Conservation (phyloP, 2,113 vertebrate species). For the Plestiodon gilberti region DNA sequence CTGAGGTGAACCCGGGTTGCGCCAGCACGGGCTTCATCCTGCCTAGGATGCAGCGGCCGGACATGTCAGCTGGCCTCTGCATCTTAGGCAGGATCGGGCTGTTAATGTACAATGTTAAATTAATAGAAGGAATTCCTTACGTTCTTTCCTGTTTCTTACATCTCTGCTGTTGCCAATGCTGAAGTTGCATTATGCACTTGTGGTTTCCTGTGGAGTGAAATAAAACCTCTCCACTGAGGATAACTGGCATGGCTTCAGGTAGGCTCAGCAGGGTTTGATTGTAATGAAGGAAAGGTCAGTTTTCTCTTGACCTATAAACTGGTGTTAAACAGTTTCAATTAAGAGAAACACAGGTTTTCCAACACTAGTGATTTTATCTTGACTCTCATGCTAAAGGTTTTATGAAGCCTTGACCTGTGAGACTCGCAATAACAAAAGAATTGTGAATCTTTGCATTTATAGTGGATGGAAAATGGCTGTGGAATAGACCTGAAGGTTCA, state of each 20-base stretch:
- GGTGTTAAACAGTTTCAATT: neutral
- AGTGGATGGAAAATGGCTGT: neutral
- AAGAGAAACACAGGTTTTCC: neutral
- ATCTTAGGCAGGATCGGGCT: too few relatives aligned
- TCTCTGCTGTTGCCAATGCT: neutral
- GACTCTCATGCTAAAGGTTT: neutral
- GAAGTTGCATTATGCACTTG: neutral
- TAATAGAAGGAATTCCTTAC: neutral
- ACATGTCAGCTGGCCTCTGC: too few relatives aligned
- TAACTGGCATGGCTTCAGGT: conserved; percentile 1
- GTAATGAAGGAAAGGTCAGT: neutral
- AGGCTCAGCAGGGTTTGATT: neutral
- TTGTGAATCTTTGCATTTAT: neutral
- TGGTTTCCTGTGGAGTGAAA: neutral
- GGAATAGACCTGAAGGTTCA: neutral
- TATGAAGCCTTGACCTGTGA: neutral
- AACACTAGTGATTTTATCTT: neutral
- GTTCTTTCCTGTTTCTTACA: neutral
- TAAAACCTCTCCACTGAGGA: neutral
- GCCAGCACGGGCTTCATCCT: too few relatives aligned
- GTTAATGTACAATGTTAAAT: neutral
- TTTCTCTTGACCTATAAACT: conserved; percentile 1
- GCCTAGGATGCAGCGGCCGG: too few relatives aligned
- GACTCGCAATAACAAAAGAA: neutral
- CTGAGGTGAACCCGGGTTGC: too few relatives aligned